Base-by-base conservation (phyloP, 92 coral and sea anemone genomes). In the Palythoa grandis region DNA sequence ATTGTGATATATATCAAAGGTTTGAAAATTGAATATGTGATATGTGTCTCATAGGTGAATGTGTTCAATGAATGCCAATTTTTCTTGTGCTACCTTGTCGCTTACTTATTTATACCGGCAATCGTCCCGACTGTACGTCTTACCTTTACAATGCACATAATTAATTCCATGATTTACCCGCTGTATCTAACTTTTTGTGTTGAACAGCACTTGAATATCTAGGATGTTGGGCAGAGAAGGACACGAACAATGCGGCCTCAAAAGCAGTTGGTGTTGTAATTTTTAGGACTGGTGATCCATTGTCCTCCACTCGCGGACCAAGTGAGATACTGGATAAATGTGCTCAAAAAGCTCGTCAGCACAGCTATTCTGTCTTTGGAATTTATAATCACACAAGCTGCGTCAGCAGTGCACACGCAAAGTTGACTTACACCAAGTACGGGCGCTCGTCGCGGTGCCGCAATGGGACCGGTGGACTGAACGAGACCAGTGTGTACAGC, bases 371-470 rank as follows among this genome's bases (percentile, higher is more conserved):
- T 78, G 72, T 78, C 11, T 78, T 80, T 68, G 85, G 85, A 47
- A 67, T 80, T 52, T 39, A 47, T 54, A 66, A 80, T 50, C 85
- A 39, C 47, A 47, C 43, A 56, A 80, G 65, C 40, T 80, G 85
- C 54, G 85, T 80, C 19, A 53, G 85, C 63, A 70, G 75, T 35
- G 60, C 85, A 5, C 85, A 80, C 75, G 74, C 85, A 23, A 80
- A 66, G 74, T 65, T 80, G 85, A 80, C 85, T 23, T 80, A 65
- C 11, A 47, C 75, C 56, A 80, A 66, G 74, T 80, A 65, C 3
- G 85, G 85, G 20, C 85, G 85, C 60, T 80, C 85, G 12, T 80
- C 74, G 48, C 48, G 12, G 48, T 80, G 85, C 43, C 74, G 43
- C 63, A 66, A 66, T 48, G 85, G 85, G 38, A 80, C 74, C 14